These are phyloP conservation scores for Andrena cerasifolii DNA, from an alignment of 1,140 invertebrate species.

Conservation along the genomic window DNA sequence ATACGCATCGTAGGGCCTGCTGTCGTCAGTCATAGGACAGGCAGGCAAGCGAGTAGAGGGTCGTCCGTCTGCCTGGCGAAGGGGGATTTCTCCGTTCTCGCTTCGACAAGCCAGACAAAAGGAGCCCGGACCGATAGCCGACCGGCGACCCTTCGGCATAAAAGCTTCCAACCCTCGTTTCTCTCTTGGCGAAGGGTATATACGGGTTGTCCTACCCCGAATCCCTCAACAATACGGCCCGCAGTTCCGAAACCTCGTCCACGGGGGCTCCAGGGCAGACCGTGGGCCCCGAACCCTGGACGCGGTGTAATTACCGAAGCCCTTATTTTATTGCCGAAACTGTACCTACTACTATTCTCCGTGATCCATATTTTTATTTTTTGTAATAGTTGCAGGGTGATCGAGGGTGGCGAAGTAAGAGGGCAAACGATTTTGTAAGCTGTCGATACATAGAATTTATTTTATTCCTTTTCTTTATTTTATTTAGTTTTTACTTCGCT, in stretches of 20 bases:
- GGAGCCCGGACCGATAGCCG: slow-evolving; percentile 58
- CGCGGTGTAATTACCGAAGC: background rate
- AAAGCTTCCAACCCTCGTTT: slow-evolving; percentile 73
- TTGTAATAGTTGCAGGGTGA: too few relatives aligned
- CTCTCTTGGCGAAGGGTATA: slow-evolving; percentile 46
- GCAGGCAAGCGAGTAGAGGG: slow-evolving; percentile 28
- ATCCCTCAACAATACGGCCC: slow-evolving; percentile 61
- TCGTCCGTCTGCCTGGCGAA: slow-evolving; percentile 21
- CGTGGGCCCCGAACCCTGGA: background rate
- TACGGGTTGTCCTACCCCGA: slow-evolving; percentile 58
- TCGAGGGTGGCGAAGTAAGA: too few relatives aligned
- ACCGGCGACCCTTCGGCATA: slow-evolving; percentile 65
- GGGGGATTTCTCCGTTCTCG: slow-evolving; percentile 60
- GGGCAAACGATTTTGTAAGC: too few relatives aligned
- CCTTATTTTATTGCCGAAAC: too few relatives aligned
- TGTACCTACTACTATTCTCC: background rate
- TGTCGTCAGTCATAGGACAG: slow-evolving; percentile 34
- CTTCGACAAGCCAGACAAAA: slow-evolving; percentile 69
- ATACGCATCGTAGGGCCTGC: slow-evolving; percentile 18
- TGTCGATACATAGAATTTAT: too few relatives aligned
- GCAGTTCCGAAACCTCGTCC: slow-evolving; percentile 8
- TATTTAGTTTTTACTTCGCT: too few relatives aligned
- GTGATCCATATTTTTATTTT: background rate
- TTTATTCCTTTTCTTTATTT: too few relatives aligned
- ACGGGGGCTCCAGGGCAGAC: background rate